Evolutionary conservation across 2,113 vertebrate species (phyloP).

Genomic region (Emydocephalus ijimae): DNA sequence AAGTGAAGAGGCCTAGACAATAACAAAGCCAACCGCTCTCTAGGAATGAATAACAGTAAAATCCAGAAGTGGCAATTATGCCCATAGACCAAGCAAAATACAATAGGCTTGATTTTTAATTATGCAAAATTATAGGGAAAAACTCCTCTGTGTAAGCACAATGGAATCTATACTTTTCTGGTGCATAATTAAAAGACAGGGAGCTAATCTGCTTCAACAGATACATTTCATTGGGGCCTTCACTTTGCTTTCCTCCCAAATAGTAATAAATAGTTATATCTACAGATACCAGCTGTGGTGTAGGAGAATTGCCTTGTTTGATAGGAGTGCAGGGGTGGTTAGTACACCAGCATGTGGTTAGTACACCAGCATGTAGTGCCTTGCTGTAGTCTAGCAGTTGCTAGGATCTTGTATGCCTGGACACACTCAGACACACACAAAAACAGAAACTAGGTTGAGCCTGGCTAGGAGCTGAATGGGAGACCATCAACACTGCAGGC

Average conservation of each 20-base stretch:
- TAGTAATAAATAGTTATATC: not conserved
- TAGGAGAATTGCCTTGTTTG: not conserved
- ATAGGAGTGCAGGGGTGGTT: not conserved
- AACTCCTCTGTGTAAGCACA: not conserved
- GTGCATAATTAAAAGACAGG: not conserved
- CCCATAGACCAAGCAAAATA: not conserved
- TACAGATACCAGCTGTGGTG: not conserved
- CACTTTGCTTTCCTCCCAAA: not conserved
- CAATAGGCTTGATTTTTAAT: not conserved
- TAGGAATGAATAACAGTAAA: not conserved
- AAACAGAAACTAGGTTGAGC: not conserved
- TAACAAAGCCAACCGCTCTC: not conserved
- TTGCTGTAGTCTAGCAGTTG: not conserved
- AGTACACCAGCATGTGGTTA: too few species aligned
- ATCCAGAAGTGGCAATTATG: not conserved
- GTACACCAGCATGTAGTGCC: not conserved
- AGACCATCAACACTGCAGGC: not conserved
- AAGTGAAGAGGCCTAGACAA: not conserved
- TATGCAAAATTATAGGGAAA: not conserved
- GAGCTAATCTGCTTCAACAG: not conserved
- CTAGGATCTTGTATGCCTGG: not conserved
- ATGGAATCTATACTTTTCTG: not conserved
- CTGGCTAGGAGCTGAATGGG: not conserved
- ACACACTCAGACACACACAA: not conserved
- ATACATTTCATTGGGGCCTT: not conserved